Evolutionary conservation across 2,113 vertebrate genomes (phyloP).

Genomic region (Rhinichthys klamathensis): DNA sequence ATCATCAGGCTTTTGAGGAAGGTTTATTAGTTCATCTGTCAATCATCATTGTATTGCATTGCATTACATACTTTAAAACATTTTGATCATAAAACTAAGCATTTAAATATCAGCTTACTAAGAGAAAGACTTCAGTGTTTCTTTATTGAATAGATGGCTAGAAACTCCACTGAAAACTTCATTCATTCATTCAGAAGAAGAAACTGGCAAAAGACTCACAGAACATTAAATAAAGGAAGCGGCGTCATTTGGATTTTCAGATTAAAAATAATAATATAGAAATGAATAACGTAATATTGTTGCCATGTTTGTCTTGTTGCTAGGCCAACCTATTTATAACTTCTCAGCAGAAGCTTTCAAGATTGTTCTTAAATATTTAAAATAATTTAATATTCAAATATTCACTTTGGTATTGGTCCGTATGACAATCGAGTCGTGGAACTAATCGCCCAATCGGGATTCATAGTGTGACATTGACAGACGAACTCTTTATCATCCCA

Average conservation of each 20-base stretch:
- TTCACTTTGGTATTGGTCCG: not conserved
- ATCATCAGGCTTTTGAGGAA: too few relatives aligned
- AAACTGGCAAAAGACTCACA: not conserved
- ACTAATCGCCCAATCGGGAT: not conserved
- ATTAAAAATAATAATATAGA: not conserved
- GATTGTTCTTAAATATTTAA: not conserved
- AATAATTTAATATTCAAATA: not conserved
- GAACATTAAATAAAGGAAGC: not conserved
- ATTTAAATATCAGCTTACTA: too few relatives aligned
- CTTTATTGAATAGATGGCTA: not conserved
- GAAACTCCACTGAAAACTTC: not conserved
- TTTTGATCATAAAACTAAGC: too few relatives aligned
- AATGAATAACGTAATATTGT: not conserved
- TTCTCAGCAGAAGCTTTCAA: not conserved
- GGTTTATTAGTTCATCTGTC: too few relatives aligned
- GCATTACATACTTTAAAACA: too few relatives aligned
- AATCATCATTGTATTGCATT: too few relatives aligned
- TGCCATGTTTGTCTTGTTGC: not conserved
- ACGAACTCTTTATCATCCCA: not conserved
- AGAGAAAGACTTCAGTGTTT: not conserved
- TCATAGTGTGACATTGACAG: not conserved
- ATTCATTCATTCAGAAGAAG: not conserved
- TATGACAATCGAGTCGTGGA: not conserved
- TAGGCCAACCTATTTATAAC: not conserved
- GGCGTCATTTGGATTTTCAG: not conserved